These are phyloP conservation scores for Cygnus buccinator DNA, from an alignment of 2,113 vertebrate genomes.

Conservation along the genomic window DNA sequence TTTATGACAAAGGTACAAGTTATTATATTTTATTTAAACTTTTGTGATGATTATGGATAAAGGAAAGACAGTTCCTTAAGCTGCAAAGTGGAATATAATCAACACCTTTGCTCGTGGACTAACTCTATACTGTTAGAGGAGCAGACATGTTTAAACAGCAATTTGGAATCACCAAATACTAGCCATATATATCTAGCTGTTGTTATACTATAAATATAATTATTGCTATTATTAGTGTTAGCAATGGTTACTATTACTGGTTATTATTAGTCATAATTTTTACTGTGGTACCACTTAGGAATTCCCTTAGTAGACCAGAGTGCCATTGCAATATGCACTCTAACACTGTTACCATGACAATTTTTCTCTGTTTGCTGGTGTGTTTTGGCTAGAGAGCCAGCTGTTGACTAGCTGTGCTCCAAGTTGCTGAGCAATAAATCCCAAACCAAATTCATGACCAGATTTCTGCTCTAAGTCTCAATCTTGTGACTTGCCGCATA, in stretches of 20 bases:
- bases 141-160: background rate
- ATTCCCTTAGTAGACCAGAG: conserved; percentile 24
- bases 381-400: conserved; percentile 61
- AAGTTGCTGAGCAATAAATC: conserved; percentile 71
- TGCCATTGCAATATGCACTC: background rate
- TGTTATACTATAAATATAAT: conserved; percentile 44
- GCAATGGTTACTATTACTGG: conserved; percentile 11
- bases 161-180: conserved; percentile 51
- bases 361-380: conserved; percentile 50
- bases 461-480: conserved; percentile 40
- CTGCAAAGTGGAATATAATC: background rate
- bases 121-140: background rate
- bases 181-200: conserved; percentile 10
- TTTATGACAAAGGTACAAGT: background rate
- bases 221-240: conserved; percentile 35
- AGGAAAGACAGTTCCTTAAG: background rate
- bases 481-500: background rate
- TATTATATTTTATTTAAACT: background rate
- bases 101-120: background rate
- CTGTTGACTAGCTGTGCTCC: conserved; percentile 38
- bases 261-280: conserved; percentile 62
- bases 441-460: conserved; percentile 52
- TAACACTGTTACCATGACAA: conserved; percentile 45
- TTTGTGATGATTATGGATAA: background rate
- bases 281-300: conserved; percentile 32